Percentiles rank a stretch among this genome's conserved stretches.
Conservation (phyloP, 2,113 vertebrate genomes). For the Cepphus grylle region DNA sequence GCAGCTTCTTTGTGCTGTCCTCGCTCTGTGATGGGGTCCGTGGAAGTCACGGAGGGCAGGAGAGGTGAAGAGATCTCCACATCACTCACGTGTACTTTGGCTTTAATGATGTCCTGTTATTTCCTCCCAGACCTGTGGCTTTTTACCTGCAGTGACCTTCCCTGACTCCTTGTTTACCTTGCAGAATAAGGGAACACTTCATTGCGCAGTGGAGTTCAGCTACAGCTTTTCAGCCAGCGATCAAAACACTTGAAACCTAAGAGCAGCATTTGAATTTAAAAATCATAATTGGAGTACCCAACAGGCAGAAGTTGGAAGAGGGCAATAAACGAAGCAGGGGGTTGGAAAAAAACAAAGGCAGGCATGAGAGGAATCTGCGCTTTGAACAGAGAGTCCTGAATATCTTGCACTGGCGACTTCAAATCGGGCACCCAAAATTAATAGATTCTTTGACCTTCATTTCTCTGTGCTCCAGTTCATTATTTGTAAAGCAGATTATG, state of each 20-base stretch:
- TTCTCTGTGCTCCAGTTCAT: neutral
- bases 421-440: neutral
- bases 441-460: neutral
- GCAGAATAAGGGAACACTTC: neutral
- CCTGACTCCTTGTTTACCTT: constrained; percentile 24
- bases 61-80: constrained; percentile 7
- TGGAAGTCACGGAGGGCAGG: neutral
- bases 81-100: rapidly evolving
- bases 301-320: constrained; percentile 16
- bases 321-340: neutral
- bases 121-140: neutral
- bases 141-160: constrained; percentile 39
- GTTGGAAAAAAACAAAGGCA: neutral
- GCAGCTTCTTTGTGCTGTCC: neutral
- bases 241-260: constrained; percentile 48
- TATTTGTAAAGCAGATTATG: neutral
- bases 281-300: neutral
- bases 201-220: neutral
- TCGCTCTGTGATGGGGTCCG: neutral
- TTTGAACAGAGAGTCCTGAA: neutral
- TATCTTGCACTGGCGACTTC: neutral
- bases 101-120: neutral
- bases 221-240: neutral
- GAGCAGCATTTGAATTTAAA: constrained; percentile 20
- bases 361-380: neutral